Percentiles rank a stretch among this genome's conserved stretches.
Conservation (phyloP, 2,888 invertebrate species). For the Drosophila infuscata region DNA sequence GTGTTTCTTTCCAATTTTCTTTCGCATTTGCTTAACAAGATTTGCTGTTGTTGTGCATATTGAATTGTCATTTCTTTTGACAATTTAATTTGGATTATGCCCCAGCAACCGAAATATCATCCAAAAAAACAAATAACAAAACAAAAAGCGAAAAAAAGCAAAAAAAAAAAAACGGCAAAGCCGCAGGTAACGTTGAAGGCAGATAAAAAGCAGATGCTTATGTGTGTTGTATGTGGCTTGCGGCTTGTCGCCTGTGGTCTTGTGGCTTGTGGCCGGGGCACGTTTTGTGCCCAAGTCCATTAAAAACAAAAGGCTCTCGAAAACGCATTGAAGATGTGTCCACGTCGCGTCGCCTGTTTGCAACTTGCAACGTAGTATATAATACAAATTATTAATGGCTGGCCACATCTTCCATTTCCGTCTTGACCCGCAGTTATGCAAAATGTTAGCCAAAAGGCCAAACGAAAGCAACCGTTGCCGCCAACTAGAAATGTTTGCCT, state of each 20-base stretch:
- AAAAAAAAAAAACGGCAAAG: not conserved
- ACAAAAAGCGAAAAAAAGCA: constrained; percentile 10
- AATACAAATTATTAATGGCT: constrained; percentile 75
- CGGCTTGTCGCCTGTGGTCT: constrained; percentile 11
- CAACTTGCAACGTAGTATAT: constrained; percentile 20
- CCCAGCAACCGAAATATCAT: constrained; percentile 64
- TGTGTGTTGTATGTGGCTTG: constrained; percentile 20
- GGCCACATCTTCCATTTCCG: constrained; percentile 75
- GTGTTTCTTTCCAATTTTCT: constrained; percentile 61
- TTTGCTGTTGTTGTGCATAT: constrained; percentile 64
- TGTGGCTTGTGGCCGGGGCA: constrained; percentile 48
- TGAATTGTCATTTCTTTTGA: constrained; percentile 81
- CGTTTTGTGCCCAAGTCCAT: constrained; percentile 49
- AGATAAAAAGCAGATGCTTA: constrained; percentile 52
- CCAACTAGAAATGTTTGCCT: constrained; percentile 69
- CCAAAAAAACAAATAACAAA: constrained; percentile 19
- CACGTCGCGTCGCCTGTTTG: constrained; percentile 27
- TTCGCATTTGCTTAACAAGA: constrained; percentile 73
- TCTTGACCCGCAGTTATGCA: constrained; percentile 79
- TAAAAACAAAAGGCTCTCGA: constrained; percentile 71
- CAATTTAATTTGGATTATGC: constrained; percentile 80
- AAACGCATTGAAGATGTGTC: constrained; percentile 70
- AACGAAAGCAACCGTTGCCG: constrained; percentile 70
- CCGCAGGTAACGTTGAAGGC: constrained; percentile 4
- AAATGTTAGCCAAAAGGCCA: constrained; percentile 78